Conservation (phyloP, 2,113 vertebrate species). For the Actenoides lindsayi region DNA sequence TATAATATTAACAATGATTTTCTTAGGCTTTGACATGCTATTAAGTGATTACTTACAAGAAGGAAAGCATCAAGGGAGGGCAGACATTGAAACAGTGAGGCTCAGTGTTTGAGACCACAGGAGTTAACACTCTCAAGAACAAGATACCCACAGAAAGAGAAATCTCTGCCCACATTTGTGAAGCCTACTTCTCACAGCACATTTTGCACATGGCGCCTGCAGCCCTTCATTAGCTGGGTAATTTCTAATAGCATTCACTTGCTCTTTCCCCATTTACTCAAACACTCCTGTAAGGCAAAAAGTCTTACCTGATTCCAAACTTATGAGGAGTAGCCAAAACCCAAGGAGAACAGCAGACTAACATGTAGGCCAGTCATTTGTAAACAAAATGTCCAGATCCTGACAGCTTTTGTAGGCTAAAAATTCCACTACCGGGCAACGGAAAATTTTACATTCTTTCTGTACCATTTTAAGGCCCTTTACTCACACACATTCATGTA, state of each 20-base stretch:
- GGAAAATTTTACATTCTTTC: background rate
- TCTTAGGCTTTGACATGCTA: background rate
- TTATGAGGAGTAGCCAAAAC: background rate
- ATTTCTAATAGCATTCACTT: background rate
- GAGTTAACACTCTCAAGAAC: background rate
- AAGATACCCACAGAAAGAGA: background rate
- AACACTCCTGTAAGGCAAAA: background rate
- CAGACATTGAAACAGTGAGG: background rate
- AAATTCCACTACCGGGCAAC: background rate
- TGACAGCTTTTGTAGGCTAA: background rate
- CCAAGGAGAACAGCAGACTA: background rate
- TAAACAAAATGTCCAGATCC: background rate
- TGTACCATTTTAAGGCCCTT: background rate
- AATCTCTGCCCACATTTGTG: background rate
- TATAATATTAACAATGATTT: background rate
- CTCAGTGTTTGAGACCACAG: background rate
- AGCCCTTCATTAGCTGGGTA: background rate
- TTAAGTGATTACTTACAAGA: slow-evolving; percentile 9
- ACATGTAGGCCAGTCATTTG: background rate
- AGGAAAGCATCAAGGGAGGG: background rate
- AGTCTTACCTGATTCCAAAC: background rate
- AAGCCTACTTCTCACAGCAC: background rate
- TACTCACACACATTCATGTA: background rate
- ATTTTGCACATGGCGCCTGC: too few species aligned
- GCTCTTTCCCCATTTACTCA: background rate